A percentile compares a stretch with the other conserved stretches of the same genome.
phyloP scores from a whole-genome alignment of 2,113 vertebrate species.

The Planiliza haematocheilus region DNA sequence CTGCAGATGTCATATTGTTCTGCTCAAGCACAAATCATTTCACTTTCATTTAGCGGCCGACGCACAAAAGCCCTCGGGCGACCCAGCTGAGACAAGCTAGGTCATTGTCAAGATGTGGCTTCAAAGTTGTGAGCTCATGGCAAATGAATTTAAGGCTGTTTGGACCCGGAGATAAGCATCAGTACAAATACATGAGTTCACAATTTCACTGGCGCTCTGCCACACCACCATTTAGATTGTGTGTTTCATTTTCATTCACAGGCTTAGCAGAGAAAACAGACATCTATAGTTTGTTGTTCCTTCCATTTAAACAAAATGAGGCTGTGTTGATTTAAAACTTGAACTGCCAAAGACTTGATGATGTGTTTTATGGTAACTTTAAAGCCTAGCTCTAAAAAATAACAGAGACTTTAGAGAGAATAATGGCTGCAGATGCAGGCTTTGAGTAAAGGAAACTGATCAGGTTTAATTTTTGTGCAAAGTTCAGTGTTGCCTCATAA shows the following conservation, averaged over 20 bases:
- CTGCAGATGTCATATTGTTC: conserved; percentile 55
- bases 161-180: conserved; percentile 69
- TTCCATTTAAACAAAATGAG: conserved; percentile 24
- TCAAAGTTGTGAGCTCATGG: conserved; percentile 60
- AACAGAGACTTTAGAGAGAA: too few species aligned
- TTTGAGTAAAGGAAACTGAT: conserved; percentile 3
- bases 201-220: conserved; percentile 19
- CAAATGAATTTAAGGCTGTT: conserved; percentile 65
- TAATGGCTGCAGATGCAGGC: background rate
- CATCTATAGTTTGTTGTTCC: conserved; percentile 7
- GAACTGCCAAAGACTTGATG: background rate
- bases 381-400: too few species aligned
- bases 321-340: conserved; percentile 19
- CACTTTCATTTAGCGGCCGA: conserved; percentile 30
- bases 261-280: conserved; percentile 27
- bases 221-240: conserved; percentile 15
- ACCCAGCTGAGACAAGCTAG: conserved; percentile 32
- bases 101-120: conserved; percentile 61
- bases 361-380: background rate
- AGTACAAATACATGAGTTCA: conserved; percentile 66
- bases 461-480: background rate
- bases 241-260: conserved; percentile 28
- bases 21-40: conserved; percentile 48
- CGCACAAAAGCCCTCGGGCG: conserved; percentile 45
- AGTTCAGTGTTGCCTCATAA: conserved; percentile 8